Percentiles rank a stretch among this genome's conserved stretches.
phyloP scores from a whole-genome alignment of 2,113 vertebrate genomes.

The Prietella phreatophila region DNA sequence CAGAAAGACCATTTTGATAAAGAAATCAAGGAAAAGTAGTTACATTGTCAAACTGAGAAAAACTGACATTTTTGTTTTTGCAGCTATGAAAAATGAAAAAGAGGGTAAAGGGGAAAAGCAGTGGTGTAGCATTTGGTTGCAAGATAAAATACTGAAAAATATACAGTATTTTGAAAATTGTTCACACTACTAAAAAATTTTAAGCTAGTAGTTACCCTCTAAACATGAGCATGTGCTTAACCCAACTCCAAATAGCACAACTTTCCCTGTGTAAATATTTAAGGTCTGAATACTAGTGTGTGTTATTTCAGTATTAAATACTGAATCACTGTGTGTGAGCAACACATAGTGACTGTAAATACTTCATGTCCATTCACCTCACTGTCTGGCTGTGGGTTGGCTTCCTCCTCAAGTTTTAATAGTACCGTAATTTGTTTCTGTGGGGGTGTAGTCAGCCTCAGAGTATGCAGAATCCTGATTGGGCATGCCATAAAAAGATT shows the following conservation, averaged over 20 bases:
- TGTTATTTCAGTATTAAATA: background rate
- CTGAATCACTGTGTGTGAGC: background rate
- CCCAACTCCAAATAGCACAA: background rate
- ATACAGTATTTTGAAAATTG: background rate
- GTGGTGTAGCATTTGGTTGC: too few species aligned
- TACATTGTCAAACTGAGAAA: too few species aligned
- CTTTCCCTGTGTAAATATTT: background rate
- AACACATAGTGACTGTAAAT: slow-evolving; percentile 20
- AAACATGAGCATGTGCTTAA: background rate
- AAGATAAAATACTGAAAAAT: background rate
- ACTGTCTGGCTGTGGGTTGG: slow-evolving; percentile 65
- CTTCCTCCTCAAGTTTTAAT: slow-evolving; percentile 69
- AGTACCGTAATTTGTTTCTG: slow-evolving; percentile 77
- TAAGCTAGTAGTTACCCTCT: background rate
- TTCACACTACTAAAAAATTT: background rate
- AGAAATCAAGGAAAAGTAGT: background rate
- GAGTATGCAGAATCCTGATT: slow-evolving; percentile 75
- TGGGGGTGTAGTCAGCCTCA: slow-evolving; percentile 75
- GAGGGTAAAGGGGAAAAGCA: too few species aligned
- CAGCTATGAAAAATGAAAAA: too few species aligned
- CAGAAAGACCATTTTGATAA: background rate
- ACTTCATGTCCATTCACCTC: slow-evolving; percentile 71
- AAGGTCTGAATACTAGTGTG: background rate
- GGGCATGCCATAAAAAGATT: slow-evolving; percentile 64
- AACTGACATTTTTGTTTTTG: too few species aligned